A percentile compares a stretch with the other conserved stretches of the same genome.
Evolutionary conservation across 2,113 vertebrate species (phyloP).

Genomic region (Chascanopsetta lugubris): DNA sequence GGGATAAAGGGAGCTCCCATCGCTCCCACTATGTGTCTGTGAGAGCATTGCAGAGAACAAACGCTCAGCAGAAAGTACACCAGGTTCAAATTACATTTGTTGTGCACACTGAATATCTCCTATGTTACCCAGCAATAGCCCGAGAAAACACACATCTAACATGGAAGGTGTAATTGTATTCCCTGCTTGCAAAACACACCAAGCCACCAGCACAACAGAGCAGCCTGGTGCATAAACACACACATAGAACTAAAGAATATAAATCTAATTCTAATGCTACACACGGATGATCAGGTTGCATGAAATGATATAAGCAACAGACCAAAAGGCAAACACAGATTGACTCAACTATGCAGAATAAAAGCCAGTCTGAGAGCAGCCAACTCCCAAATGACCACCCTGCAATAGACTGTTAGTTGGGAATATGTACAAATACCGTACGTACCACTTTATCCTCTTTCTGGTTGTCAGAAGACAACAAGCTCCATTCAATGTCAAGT

Average conservation of each 20-base stretch:
- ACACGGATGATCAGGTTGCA: background rate
- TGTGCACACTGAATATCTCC: slow-evolving; percentile 1
- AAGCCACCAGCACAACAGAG: background rate
- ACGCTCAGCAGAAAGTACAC: slow-evolving; percentile 21
- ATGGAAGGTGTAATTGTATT: slow-evolving; percentile 4
- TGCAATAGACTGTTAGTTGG: background rate
- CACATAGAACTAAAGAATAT: background rate
- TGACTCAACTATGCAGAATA: background rate
- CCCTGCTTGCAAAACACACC: slow-evolving; percentile 6
- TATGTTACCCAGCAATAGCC: slow-evolving; percentile 3
- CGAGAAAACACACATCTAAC: slow-evolving; percentile 12
- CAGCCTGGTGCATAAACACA: background rate
- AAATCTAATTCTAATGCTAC: slow-evolving; percentile 12
- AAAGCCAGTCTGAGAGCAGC: background rate
- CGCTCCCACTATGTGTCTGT: slow-evolving; percentile 16
- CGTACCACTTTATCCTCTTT: slow-evolving; percentile 81
- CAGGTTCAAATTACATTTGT: slow-evolving; percentile 40
- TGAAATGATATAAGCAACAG: background rate
- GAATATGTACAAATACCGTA: slow-evolving; percentile 71
- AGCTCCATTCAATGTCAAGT: slow-evolving; percentile 83
- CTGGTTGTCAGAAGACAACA: slow-evolving; percentile 81
- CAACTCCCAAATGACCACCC: background rate
- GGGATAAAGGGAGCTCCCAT: slow-evolving; percentile 33
- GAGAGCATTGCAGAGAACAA: slow-evolving; percentile 23
- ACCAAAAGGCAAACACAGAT: slow-evolving; percentile 11